Percentiles rank a stretch among this genome's conserved stretches.
Conservation (phyloP, 2,113 vertebrate species). For the Clarias batrachus region DNA sequence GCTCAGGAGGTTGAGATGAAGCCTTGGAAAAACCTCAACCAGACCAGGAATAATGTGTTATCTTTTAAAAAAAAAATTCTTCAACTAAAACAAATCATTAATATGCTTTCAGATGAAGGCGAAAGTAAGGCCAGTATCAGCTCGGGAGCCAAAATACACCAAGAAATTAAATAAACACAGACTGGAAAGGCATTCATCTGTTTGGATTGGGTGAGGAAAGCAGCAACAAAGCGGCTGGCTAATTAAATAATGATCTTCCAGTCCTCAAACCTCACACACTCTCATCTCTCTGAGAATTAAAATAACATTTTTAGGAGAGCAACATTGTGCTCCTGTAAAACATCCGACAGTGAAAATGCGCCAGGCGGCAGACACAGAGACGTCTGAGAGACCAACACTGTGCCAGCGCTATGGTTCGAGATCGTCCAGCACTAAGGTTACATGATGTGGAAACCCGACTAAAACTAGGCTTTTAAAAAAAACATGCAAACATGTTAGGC, state of each 20-base stretch:
- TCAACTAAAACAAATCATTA: conserved; percentile 55
- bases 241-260: conserved; percentile 45
- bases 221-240: conserved; percentile 35
- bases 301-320: conserved; percentile 15
- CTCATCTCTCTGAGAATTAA: conserved; percentile 30
- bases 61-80: conserved; percentile 41
- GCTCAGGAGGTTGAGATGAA: neutral
- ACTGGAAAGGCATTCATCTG: conserved; percentile 40
- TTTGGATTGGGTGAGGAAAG: conserved; percentile 50
- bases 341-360: neutral
- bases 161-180: conserved; percentile 50
- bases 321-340: conserved; percentile 10
- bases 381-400: conserved; percentile 12
- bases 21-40: conserved; percentile 29
- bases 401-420: conserved; percentile 19
- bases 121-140: conserved; percentile 33
- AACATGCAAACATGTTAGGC: no score
- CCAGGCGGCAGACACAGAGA: neutral
- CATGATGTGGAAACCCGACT: no score
- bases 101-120: conserved; percentile 47
- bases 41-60: conserved; percentile 36
- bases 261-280: conserved; percentile 32
- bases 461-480: no score
- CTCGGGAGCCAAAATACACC: conserved; percentile 54
- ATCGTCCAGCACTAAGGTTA: neutral